Evolutionary conservation across 2,888 invertebrate genomes (phyloP).

Genomic region (Eristalinus sepulchralis): DNA sequence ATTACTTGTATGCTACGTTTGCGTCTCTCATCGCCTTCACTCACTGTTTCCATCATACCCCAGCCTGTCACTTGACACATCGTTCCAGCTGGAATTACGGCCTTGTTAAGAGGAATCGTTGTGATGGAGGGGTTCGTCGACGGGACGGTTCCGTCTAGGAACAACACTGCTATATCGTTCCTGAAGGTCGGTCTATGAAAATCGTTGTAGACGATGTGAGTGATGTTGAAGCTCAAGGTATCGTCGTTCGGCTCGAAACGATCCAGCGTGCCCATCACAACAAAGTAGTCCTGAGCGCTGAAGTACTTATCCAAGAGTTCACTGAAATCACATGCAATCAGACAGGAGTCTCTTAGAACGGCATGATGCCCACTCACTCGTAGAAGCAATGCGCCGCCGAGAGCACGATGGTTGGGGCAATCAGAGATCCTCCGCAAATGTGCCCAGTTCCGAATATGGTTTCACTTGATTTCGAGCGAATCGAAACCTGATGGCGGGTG

Average conservation of each 20-base stretch:
- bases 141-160: constrained; percentile 76
- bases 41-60: constrained; percentile 76
- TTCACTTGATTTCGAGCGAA: constrained; percentile 74
- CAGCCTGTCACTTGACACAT: constrained; percentile 79
- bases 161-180: constrained; percentile 77
- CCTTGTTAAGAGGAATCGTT: constrained; percentile 74
- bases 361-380: constrained; percentile 74
- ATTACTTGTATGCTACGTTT: neutral
- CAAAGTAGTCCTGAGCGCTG: constrained; percentile 73
- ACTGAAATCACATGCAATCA: neutral
- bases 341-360: neutral
- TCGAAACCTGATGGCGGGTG: constrained; percentile 77
- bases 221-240: constrained; percentile 75
- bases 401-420: constrained; percentile 75
- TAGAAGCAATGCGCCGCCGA: constrained; percentile 79
- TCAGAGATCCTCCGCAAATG: constrained; percentile 77
- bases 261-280: constrained; percentile 79
- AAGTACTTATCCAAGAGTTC: neutral
- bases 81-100: constrained; percentile 64
- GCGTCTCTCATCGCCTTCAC: constrained; percentile 50
- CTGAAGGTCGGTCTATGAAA: constrained; percentile 74
- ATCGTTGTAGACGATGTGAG: constrained; percentile 63
- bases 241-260: constrained; percentile 74
- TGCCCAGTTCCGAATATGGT: constrained; percentile 78
- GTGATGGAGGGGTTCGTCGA: constrained; percentile 75